Conservation (phyloP, 2,888 invertebrate genomes). For the Agriopis leucophaearia region DNA sequence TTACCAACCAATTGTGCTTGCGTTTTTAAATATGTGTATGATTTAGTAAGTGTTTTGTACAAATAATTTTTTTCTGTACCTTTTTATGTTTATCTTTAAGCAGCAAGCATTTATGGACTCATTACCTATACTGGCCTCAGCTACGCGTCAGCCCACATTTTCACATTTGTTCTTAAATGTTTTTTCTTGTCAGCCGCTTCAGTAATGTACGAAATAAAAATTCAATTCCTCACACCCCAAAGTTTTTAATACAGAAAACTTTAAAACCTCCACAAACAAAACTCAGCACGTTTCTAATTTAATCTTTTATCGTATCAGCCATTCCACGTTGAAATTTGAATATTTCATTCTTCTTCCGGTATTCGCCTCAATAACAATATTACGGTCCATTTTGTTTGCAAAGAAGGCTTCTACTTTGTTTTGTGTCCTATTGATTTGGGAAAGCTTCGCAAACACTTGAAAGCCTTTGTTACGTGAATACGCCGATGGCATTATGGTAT, state of each 20-base stretch:
- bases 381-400: slow-evolving; percentile 57
- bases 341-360: slow-evolving; percentile 40
- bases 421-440: slow-evolving; percentile 59
- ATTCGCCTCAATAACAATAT: slow-evolving; percentile 55
- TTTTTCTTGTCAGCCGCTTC: too few relatives aligned
- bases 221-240: too few relatives aligned
- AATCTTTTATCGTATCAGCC: slow-evolving; percentile 13
- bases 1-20: too few relatives aligned
- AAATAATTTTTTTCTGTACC: too few relatives aligned
- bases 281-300: background rate
- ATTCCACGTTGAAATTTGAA: slow-evolving; percentile 34
- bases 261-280: background rate
- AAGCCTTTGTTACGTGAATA: slow-evolving; percentile 54
- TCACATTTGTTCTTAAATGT: too few relatives aligned
- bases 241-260: background rate
- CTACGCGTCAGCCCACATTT: too few relatives aligned
- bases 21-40: too few relatives aligned
- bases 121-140: too few relatives aligned
- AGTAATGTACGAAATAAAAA: too few relatives aligned
- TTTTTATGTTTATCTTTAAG: too few relatives aligned
- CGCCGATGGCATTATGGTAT: slow-evolving; percentile 46
- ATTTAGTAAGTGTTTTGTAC: too few relatives aligned
- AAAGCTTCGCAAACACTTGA: slow-evolving; percentile 58
- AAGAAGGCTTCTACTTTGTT: slow-evolving; percentile 57
- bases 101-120: too few relatives aligned